These are phyloP conservation scores for Lasioglossum villosulum DNA, from an alignment of 2,888 invertebrate genomes.

Conservation along the genomic window DNA sequence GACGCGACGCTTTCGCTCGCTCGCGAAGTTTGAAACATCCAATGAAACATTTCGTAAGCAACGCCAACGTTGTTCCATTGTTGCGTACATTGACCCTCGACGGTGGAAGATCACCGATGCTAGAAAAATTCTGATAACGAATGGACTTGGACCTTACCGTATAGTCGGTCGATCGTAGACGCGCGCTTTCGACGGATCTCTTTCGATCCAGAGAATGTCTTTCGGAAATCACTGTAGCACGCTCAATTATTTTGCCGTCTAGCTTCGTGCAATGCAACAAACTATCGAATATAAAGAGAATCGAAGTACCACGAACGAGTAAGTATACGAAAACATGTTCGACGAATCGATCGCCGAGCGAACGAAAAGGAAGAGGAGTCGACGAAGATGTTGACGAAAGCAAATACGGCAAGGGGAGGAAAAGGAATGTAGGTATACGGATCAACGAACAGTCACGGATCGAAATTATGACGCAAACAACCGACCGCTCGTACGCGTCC, in stretches of 20 bases:
- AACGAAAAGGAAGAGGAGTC: neutral
- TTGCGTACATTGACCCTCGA: slow-evolving; percentile 65
- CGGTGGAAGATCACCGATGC: slow-evolving; percentile 49
- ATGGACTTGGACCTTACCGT: slow-evolving; percentile 66
- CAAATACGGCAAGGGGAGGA: neutral
- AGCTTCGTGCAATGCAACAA: neutral
- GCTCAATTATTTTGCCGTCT: neutral
- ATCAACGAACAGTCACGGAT: slow-evolving; percentile 7
- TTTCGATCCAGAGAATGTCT: neutral
- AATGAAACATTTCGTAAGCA: neutral
- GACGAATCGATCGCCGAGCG: neutral
- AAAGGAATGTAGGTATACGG: neutral
- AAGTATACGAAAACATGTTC: neutral
- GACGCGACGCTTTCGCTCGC: no score
- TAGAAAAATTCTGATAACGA: slow-evolving; percentile 64
- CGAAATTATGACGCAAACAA: slow-evolving; percentile 28
- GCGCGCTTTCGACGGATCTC: neutral
- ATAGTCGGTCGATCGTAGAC: slow-evolving; percentile 3
- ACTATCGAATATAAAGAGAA: neutral
- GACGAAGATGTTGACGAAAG: neutral
- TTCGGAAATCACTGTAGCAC: neutral
- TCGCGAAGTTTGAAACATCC: neutral
- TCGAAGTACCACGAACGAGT: neutral
- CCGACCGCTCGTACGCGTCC: slow-evolving; percentile 20
- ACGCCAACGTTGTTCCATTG: slow-evolving; percentile 47